phyloP scores from a whole-genome alignment of 37 sponge, comb jelly and placozoan genomes.

The Hormiphora californensis region DNA sequence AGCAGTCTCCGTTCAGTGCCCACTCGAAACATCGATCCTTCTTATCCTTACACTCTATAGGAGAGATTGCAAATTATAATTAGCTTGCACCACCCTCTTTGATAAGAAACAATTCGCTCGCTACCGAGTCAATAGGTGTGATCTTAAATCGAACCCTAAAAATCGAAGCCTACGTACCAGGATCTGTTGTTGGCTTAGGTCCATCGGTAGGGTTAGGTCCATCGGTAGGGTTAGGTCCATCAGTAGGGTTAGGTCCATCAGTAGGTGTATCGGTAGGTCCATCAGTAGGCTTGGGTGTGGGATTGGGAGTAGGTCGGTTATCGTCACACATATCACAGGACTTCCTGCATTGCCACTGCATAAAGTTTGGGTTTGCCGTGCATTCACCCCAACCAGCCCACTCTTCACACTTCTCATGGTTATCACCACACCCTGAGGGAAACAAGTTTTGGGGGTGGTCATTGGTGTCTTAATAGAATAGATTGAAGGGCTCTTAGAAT shows the following conservation, averaged over 20 bases:
- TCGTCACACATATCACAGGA: constrained; percentile 9
- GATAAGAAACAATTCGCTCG: neutral
- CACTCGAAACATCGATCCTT: neutral
- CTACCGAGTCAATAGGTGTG: no score
- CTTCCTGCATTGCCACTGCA: neutral
- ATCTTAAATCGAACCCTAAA: neutral
- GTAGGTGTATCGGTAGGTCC: neutral
- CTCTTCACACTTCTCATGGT: neutral
- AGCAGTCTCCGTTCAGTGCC: neutral
- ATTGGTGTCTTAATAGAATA: no score
- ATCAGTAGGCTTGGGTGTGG: neutral
- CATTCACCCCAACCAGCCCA: constrained; percentile 35
- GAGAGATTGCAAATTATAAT: neutral
- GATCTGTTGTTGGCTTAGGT: neutral
- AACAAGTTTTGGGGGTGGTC: no score
- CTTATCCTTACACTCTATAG: neutral
- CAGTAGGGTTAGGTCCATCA: neutral
- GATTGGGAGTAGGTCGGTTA: neutral
- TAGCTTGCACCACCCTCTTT: neutral
- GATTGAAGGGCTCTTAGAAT: no score
- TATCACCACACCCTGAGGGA: neutral
- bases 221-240: neutral
- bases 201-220: neutral
- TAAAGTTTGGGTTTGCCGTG: neutral
- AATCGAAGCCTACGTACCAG: neutral